These are phyloP conservation scores for Cavia porcellus DNA, from an alignment of 2,113 vertebrate species.

Conservation along the genomic window DNA sequence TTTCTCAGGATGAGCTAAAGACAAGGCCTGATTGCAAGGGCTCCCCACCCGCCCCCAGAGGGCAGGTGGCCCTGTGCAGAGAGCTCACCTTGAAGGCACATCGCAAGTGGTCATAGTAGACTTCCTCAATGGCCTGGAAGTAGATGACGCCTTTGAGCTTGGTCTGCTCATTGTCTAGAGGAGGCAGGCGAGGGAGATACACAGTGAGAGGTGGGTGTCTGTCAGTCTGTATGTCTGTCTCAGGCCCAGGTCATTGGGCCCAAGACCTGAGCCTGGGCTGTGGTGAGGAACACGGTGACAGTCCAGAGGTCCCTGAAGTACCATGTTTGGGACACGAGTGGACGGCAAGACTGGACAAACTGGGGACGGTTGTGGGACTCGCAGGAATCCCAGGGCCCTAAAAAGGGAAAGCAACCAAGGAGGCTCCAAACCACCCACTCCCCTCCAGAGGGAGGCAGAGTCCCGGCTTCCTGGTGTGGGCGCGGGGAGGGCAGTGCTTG, in stretches of 20 bases:
- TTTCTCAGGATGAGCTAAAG: neutral
- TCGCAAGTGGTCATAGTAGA: constrained; percentile 95
- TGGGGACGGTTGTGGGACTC: neutral
- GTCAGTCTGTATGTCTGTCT: neutral
- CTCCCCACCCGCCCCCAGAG: neutral
- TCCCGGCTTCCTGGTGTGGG: neutral
- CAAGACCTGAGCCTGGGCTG: neutral
- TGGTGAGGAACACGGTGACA: neutral
- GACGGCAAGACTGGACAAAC: neutral
- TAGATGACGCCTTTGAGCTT: constrained; percentile 97
- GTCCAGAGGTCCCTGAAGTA: neutral
- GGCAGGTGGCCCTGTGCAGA: neutral
- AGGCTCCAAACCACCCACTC: neutral
- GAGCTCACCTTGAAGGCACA: constrained; percentile 90
- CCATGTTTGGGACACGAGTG: neutral
- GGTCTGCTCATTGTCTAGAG: constrained; percentile 93
- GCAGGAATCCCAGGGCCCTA: neutral
- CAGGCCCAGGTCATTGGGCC: neutral
- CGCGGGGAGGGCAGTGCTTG: fast-evolving
- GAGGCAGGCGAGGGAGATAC: neutral
- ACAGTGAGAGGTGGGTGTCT: neutral
- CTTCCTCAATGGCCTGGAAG: constrained; percentile 96
- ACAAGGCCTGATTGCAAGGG: neutral
- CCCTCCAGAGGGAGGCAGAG: neutral
- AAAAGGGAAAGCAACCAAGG: neutral